Percentiles rank a stretch among this genome's conserved stretches.
phyloP scores from a whole-genome alignment of 2,797 vertebrate species.

The Astyanax mexicanus region DNA sequence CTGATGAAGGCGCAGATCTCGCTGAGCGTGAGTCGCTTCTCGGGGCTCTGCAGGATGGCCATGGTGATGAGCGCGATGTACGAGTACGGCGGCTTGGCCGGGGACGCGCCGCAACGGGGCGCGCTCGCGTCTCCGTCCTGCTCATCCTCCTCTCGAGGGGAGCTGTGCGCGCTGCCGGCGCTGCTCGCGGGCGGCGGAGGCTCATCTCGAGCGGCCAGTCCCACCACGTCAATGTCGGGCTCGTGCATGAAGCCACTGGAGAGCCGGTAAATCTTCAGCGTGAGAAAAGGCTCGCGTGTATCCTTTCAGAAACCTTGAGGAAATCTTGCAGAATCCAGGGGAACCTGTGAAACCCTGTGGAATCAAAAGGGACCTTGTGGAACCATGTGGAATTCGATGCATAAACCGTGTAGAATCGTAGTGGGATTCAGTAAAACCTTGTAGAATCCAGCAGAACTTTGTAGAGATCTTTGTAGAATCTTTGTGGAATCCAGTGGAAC shows the following conservation, averaged over 20 bases:
- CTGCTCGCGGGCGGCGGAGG: not conserved
- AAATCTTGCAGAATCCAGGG: no score
- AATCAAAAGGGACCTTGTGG: no score
- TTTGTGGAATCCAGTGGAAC: no score
- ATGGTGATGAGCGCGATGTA: constrained; percentile 92
- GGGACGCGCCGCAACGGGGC: constrained; percentile 27
- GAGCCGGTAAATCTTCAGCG: not conserved
- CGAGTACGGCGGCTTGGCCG: constrained; percentile 86
- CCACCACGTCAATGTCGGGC: constrained; percentile 65
- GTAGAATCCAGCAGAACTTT: no score
- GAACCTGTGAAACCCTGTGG: no score
- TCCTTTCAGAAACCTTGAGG: no score
- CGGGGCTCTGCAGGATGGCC: constrained; percentile 89
- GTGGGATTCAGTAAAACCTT: no score
- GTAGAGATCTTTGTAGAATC: no score
- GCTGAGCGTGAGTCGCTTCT: constrained; percentile 84
- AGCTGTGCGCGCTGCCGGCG: not conserved
- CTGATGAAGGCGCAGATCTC: constrained; percentile 89
- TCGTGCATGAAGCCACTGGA: constrained; percentile 61
- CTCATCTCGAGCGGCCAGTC: constrained; percentile 9
- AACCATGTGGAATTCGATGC: no score
- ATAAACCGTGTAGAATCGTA: no score
- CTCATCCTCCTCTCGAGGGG: constrained; percentile 37
- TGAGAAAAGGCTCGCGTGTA: not conserved
- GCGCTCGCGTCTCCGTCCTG: constrained; percentile 22